Evolutionary conservation across 2,113 vertebrate genomes (phyloP).

Genomic region (Corythornis cristatus): DNA sequence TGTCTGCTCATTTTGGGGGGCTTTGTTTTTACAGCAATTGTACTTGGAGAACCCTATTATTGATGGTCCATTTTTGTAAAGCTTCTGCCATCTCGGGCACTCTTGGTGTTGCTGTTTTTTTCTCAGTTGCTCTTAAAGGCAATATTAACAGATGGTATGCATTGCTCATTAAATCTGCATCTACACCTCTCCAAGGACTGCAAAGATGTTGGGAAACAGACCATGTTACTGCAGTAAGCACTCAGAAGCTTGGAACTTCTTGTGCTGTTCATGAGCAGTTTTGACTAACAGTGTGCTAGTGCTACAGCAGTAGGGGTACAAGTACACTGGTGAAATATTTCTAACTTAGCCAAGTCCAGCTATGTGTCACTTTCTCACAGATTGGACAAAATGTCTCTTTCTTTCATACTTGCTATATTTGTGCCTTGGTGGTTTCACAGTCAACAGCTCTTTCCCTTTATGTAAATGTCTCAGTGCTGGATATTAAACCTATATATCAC

Average conservation of each 20-base stretch:
- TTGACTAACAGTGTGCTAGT: not conserved
- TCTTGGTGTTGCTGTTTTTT: conserved; percentile 33
- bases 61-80: conserved; percentile 5
- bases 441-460: not conserved
- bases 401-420: not conserved
- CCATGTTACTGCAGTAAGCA: conserved; percentile 34
- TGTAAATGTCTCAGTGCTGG: not conserved
- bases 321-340: conserved; percentile 8
- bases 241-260: conserved; percentile 42
- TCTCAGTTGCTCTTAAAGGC: conserved; percentile 56
- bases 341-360: not conserved
- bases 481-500: not conserved
- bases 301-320: conserved; percentile 29
- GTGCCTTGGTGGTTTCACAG: not conserved
- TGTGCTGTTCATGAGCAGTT: not conserved
- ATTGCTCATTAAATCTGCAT: conserved; percentile 73
- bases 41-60: not conserved
- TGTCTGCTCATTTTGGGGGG: not conserved
- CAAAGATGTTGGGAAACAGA: conserved; percentile 62
- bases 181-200: conserved; percentile 58
- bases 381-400: not conserved
- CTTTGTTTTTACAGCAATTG: not conserved
- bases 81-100: conserved; percentile 26
- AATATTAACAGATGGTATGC: conserved; percentile 70
- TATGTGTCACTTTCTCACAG: not conserved